These are phyloP conservation scores for Nemopilema nomurai DNA, from an alignment of 30 jellyfish, hydroid and myxozoan species.

Conservation along the genomic window DNA sequence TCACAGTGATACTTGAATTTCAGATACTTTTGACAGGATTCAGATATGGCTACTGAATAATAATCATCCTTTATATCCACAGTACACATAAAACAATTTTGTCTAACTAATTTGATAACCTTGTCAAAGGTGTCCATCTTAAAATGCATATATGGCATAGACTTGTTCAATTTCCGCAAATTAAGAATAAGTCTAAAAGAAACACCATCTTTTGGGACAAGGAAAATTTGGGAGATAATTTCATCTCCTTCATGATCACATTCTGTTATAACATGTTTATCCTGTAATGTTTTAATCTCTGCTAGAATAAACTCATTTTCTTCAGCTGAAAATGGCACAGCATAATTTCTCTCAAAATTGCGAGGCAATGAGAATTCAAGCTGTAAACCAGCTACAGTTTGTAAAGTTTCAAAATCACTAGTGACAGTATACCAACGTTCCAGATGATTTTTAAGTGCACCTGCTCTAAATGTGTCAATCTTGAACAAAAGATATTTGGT, in stretches of 20 bases:
- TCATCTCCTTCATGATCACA: conserved; percentile 34
- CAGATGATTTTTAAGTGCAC: neutral
- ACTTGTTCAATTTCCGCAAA: neutral
- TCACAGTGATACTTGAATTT: neutral
- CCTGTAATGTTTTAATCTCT: neutral
- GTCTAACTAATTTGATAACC: neutral
- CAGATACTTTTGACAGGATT: conserved; percentile 10
- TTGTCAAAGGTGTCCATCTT: conserved; percentile 38
- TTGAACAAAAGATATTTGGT: neutral
- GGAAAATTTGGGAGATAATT: conserved; percentile 33
- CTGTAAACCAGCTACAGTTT: conserved; percentile 15
- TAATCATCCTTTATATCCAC: conserved; percentile 45
- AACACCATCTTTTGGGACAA: conserved; percentile 17
- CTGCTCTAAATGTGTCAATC: conserved; percentile 24
- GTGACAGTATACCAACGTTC: conserved; percentile 15
- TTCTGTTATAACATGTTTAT: neutral
- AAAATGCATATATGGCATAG: conserved; percentile 25
- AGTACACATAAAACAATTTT: neutral
- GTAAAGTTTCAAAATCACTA: neutral
- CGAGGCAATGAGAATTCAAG: neutral
- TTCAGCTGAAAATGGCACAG: neutral
- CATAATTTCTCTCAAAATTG: neutral
- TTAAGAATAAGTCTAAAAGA: conserved; percentile 18
- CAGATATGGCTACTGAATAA: conserved; percentile 17
- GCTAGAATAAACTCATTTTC: neutral